Percentiles rank a stretch among this genome's conserved stretches.
These are phyloP conservation scores for Pungitius pungitius DNA, from an alignment of 2,113 vertebrate genomes.

Conservation along the genomic window DNA sequence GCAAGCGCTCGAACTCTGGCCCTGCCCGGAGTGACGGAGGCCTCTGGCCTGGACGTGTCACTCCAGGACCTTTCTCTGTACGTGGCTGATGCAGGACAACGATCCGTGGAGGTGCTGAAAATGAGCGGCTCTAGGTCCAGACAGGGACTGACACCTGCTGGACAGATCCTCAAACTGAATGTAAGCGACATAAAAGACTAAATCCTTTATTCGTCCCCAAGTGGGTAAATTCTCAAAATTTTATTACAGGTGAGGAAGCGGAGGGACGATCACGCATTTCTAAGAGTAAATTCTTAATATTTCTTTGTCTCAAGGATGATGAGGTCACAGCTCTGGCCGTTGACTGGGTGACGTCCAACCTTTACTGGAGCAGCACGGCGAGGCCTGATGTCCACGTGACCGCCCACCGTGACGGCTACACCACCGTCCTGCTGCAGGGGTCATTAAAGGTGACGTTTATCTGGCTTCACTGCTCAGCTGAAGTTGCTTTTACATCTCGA, in stretches of 20 bases:
- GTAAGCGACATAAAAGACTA: conserved; percentile 14
- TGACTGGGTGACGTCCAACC: conserved; percentile 89
- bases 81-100: conserved; percentile 77
- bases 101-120: conserved; percentile 79
- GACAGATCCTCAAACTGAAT: conserved; percentile 73
- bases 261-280: too few relatives aligned
- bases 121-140: conserved; percentile 71
- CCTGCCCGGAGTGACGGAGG: conserved; percentile 74
- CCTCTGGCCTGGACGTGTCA: conserved; percentile 78
- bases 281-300: not conserved
- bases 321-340: conserved; percentile 82
- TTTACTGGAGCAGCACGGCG: conserved; percentile 87
- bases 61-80: conserved; percentile 80
- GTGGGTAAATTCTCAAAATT: not conserved
- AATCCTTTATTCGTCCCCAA: too few relatives aligned
- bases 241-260: not conserved
- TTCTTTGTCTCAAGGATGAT: conserved; percentile 64
- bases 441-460: conserved; percentile 54
- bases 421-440: conserved; percentile 71
- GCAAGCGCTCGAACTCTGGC: conserved; percentile 72
- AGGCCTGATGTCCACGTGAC: conserved; percentile 79
- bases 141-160: conserved; percentile 67
- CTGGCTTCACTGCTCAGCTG: not conserved
- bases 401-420: conserved; percentile 66
- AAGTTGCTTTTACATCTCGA: too few relatives aligned